Percentiles rank a stretch among this genome's conserved stretches.
Conservation (phyloP, 2,113 vertebrate species). For the Megaceryle torquata region DNA sequence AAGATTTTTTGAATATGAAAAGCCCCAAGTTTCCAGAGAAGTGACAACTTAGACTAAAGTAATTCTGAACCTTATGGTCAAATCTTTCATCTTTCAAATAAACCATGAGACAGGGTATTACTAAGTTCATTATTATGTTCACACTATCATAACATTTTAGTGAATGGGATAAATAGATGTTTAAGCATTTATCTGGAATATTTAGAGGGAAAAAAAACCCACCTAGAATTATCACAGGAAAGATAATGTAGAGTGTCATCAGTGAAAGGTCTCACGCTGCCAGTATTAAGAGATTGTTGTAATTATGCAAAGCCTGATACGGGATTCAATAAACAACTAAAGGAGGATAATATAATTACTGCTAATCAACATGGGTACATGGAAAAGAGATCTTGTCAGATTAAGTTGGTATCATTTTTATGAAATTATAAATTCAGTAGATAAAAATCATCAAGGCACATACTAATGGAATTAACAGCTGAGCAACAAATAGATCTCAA, state of each 20-base stretch:
- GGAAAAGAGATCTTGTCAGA: constrained; percentile 21
- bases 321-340: not conserved
- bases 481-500: not conserved
- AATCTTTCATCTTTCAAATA: not conserved
- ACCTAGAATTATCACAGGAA: not conserved
- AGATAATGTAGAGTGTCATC: not conserved
- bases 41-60: not conserved
- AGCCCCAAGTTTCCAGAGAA: not conserved
- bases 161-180: not conserved
- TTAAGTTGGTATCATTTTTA: not conserved
- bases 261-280: not conserved
- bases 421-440: constrained; percentile 6
- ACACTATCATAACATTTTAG: not conserved
- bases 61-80: not conserved
- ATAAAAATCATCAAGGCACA: not conserved
- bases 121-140: not conserved
- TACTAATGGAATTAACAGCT: not conserved
- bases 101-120: not conserved
- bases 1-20: no score
- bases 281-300: not conserved
- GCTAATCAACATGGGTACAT: constrained; percentile 8
- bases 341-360: constrained; percentile 18
- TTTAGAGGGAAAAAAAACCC: not conserved
- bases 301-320: not conserved
- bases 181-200: not conserved